Evolutionary conservation across 2,888 invertebrate genomes (phyloP).

Genomic region (Agonopterix heracliana): DNA sequence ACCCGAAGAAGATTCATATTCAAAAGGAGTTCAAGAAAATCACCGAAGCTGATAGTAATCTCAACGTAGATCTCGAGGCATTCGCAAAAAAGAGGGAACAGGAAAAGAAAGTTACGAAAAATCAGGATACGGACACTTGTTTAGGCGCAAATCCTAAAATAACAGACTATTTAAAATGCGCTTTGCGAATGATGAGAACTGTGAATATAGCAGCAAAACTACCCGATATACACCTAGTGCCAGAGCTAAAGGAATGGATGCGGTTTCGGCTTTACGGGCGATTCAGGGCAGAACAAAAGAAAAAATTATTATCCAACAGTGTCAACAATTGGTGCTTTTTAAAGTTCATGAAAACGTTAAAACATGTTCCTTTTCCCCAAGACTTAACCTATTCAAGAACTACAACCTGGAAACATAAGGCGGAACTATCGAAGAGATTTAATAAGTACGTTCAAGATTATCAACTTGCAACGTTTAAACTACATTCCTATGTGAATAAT

Average conservation of each 20-base stretch:
- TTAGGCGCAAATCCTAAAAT: slow-evolving; percentile 44
- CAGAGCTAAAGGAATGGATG: slow-evolving; percentile 66
- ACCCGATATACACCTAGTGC: slow-evolving; percentile 53
- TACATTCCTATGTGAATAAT: slow-evolving; percentile 46
- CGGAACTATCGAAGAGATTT: slow-evolving; percentile 41
- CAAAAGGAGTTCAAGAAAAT: slow-evolving; percentile 51
- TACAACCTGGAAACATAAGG: slow-evolving; percentile 50
- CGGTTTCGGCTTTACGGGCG: slow-evolving; percentile 51
- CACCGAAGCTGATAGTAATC: slow-evolving; percentile 56
- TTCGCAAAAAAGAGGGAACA: slow-evolving; percentile 29
- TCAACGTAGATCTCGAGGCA: slow-evolving; percentile 17
- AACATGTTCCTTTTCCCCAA: slow-evolving; percentile 39
- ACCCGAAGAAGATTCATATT: slow-evolving; percentile 39
- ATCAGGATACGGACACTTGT: slow-evolving; percentile 31
- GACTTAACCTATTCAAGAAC: slow-evolving; percentile 30
- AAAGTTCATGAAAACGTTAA: slow-evolving; percentile 20
- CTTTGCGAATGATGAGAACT: slow-evolving; percentile 40
- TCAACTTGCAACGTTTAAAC: slow-evolving; percentile 37
- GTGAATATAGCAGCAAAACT: slow-evolving; percentile 53
- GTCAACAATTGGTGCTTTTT: slow-evolving; percentile 25
- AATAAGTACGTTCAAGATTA: slow-evolving; percentile 35
- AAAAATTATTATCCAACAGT: slow-evolving; percentile 25
- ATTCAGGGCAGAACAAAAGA: slow-evolving; percentile 25
- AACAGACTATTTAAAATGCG: slow-evolving; percentile 55
- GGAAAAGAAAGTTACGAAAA: slow-evolving; percentile 33